Base-by-base conservation (phyloP, 1,140 invertebrate genomes). In the Proctacanthus coquilletti region DNA sequence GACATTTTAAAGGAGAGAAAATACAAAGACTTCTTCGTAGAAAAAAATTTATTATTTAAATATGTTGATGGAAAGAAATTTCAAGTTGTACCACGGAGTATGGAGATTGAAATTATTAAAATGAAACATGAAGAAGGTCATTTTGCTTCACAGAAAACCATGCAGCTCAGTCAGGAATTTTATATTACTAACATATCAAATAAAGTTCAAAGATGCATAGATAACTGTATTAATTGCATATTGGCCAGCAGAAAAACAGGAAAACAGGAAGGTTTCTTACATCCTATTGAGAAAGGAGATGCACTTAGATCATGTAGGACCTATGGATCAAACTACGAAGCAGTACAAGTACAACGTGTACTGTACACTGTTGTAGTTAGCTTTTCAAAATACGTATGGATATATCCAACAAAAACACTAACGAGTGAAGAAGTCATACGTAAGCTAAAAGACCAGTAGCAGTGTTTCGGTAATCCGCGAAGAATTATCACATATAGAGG, bases 241-340 rank as follows among this genome's bases (percentile, higher is more conserved):
- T 33, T 58, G 9, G 39, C 34, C 9, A 36, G 39, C 23, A 29
- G 35, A 23, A 57, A 55, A 14, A 30, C 34, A 36, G 61, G 61
- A 4, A 64, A 61, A 41, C 40, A 54, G 38, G 53, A 64, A 45
- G 61, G 52, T 5, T 47, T 43, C 18, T 29, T 60, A n/a, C 33
- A 58, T 31, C 45, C 49, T 0, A 48, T 60, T 6, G 45, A 45
- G 1, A 62, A 51, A n/a, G n/a, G n/a, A n/a, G n/a, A 1, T 21
- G 2, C 41, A 30, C 17, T 18, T 42, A 8, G 20, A 23, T 10
- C 21, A 42, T 35, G 2, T 36, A 23, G 5, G 32, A 25, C 36
- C 8, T 19, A 36, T n/a, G 21, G 17, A 15, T 11, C 18, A 9
- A 39, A 36, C 43, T 10, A 19, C 20, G 3, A 44, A 41, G 20